Conservation (phyloP, 2,888 invertebrate species). For the Frankliniella fusca region DNA sequence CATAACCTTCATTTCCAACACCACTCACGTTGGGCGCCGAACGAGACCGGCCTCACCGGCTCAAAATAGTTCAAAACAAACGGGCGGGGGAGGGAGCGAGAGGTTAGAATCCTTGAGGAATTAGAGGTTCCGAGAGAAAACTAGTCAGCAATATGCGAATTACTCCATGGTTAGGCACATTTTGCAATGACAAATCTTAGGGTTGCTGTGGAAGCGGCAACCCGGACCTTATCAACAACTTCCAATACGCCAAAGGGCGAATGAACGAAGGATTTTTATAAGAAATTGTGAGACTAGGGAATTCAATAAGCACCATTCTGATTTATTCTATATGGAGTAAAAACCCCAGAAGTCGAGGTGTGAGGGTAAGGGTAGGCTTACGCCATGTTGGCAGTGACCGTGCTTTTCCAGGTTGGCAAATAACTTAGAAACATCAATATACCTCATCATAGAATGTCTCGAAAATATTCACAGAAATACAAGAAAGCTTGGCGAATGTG, state of each 20-base stretch:
- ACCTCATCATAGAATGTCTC: neutral
- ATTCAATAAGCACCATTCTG: too few relatives aligned
- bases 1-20: neutral
- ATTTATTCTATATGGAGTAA: neutral
- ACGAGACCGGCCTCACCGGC: neutral
- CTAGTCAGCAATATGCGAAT: neutral
- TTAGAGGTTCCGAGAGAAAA: neutral
- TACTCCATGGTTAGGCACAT: neutral
- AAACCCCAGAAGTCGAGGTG: neutral
- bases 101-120: neutral
- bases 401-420: conserved; percentile 24
- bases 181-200: conserved; percentile 1
- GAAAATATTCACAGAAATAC: neutral
- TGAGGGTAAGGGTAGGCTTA: neutral
- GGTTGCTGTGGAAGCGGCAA: conserved; percentile 10
- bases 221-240: neutral
- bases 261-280: too few relatives aligned
- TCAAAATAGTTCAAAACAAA: neutral
- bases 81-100: neutral
- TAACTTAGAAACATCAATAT: conserved; percentile 4
- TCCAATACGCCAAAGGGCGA: too few relatives aligned
- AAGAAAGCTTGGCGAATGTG: neutral
- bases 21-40: neutral
- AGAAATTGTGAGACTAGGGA: too few relatives aligned
- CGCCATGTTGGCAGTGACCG: conserved; percentile 25